Conservation (phyloP, 2,113 vertebrate species). For the Pelecanus crispus region DNA sequence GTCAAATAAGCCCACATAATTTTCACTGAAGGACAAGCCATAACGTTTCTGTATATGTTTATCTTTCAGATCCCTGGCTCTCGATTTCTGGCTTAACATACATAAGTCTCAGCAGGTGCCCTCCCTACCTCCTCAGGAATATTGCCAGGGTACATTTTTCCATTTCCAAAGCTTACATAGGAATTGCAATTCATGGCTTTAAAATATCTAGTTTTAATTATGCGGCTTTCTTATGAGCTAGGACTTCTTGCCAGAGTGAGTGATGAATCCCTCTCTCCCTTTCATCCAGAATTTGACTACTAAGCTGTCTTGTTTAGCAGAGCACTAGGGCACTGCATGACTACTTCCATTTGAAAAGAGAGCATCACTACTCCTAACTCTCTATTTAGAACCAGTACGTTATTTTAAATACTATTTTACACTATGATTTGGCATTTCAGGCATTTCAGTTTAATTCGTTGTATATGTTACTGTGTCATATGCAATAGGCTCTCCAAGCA, state of each 20-base stretch:
- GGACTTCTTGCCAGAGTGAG: not conserved
- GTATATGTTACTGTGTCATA: not conserved
- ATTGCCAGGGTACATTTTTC: not conserved
- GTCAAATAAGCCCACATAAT: not conserved
- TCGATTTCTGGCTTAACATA: not conserved
- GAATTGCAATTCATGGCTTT: not conserved
- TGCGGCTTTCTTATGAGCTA: not conserved
- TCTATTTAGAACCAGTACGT: not conserved
- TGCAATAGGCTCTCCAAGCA: not conserved
- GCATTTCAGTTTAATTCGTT: not conserved
- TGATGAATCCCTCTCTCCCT: not conserved
- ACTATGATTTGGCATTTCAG: not conserved
- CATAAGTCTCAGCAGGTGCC: not conserved
- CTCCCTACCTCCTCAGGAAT: not conserved
- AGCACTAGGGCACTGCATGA: not conserved
- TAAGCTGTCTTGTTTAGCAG: not conserved
- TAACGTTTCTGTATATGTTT: not conserved
- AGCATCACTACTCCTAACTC: not conserved
- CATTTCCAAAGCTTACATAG: not conserved
- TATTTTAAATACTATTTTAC: not conserved
- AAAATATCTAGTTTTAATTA: slow-evolving; percentile 28
- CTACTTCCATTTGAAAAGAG: not conserved
- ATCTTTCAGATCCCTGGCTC: not conserved
- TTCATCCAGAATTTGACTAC: slow-evolving; percentile 1
- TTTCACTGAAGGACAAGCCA: not conserved